Percentiles rank a stretch among this genome's conserved stretches.
Evolutionary conservation across 2,888 invertebrate species (phyloP).

Genomic region (Micropterix aruncella): DNA sequence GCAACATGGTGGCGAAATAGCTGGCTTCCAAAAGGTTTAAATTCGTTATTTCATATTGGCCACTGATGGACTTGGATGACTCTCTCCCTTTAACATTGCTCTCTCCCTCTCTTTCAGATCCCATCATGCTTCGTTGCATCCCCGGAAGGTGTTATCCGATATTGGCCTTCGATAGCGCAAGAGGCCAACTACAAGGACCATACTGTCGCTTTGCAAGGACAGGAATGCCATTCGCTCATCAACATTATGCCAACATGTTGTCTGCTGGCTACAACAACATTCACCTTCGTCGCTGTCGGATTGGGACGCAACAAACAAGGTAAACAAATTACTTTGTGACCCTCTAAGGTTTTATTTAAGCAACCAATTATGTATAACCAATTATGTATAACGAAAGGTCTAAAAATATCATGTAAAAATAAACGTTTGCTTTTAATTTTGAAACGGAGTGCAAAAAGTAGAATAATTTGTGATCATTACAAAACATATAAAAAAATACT

Average conservation of each 20-base stretch:
- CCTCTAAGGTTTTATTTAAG: background rate
- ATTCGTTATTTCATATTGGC: no score
- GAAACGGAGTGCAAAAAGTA: no score
- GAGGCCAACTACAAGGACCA: slow-evolving; percentile 77
- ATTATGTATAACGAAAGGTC: no score
- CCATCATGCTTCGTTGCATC: slow-evolving; percentile 86
- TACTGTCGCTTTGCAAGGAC: slow-evolving; percentile 74
- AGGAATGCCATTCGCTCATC: slow-evolving; percentile 67
- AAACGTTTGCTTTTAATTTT: no score
- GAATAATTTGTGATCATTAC: no score
- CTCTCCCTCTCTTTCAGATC: slow-evolving; percentile 32
- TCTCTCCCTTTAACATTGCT: no score
- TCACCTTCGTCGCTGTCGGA: slow-evolving; percentile 51
- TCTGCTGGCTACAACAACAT: slow-evolving; percentile 82
- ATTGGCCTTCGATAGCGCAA: slow-evolving; percentile 83
- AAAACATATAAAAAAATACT: no score
- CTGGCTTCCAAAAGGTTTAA: no score
- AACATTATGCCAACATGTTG: slow-evolving; percentile 59
- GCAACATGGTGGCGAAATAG: no score
- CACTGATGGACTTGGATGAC: no score
- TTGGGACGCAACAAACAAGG: slow-evolving; percentile 11
- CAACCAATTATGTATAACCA: no score
- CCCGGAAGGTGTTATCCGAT: slow-evolving; percentile 82
- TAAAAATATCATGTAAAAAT: no score
- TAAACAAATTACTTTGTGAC: background rate